Evolutionary conservation across 2,888 invertebrate species (phyloP).

Genomic region (Drosophila anceps): DNA sequence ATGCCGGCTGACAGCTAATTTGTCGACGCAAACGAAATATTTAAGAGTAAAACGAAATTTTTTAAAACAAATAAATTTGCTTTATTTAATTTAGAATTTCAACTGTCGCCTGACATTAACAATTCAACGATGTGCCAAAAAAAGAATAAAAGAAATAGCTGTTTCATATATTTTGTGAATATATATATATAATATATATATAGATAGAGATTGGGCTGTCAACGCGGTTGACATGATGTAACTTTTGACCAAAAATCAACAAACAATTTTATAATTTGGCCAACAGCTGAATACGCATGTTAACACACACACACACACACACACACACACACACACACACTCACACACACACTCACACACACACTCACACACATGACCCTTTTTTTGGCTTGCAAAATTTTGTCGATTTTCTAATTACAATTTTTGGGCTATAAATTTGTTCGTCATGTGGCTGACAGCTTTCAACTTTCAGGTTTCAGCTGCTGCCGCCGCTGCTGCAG

Average conservation of each 20-base stretch:
- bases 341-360: neutral
- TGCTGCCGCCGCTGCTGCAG: slow-evolving; percentile 14
- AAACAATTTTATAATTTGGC: slow-evolving; percentile 54
- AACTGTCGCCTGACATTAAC: slow-evolving; percentile 6
- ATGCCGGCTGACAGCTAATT: slow-evolving; percentile 25
- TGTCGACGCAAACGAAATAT: slow-evolving; percentile 19
- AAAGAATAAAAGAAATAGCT: neutral
- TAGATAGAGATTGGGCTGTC: slow-evolving; percentile 16
- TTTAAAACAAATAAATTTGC: neutral
- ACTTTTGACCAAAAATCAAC: slow-evolving; percentile 61
- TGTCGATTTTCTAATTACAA: slow-evolving; percentile 69
- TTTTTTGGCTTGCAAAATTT: slow-evolving; percentile 12
- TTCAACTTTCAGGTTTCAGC: slow-evolving; percentile 24
- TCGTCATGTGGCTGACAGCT: slow-evolving; percentile 59
- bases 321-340: neutral
- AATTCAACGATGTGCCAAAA: neutral
- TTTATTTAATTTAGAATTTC: slow-evolving; percentile 31
- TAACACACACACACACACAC: neutral
- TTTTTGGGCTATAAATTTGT: slow-evolving; percentile 57
- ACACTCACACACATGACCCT: neutral
- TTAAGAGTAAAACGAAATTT: slow-evolving; percentile 13
- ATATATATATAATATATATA: neutral
- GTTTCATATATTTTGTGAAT: neutral
- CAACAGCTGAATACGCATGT: slow-evolving; percentile 26
- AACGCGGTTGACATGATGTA: slow-evolving; percentile 46